Conservation (phyloP, 2,113 vertebrate species). For the Onychostruthus taczanowskii region DNA sequence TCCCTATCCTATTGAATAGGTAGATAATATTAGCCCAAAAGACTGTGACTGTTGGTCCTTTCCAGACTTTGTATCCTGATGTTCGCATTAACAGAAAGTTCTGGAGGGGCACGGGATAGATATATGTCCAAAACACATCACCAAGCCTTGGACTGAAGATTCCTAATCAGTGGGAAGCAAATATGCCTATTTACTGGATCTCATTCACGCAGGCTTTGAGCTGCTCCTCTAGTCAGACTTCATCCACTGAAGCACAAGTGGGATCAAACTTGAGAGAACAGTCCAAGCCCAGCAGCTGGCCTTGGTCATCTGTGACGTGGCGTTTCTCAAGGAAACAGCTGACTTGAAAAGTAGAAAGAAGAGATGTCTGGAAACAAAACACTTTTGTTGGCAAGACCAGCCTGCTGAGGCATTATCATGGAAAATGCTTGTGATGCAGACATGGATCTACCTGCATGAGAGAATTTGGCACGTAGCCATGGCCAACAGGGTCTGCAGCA, state of each 20-base stretch:
- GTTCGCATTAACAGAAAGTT: not conserved
- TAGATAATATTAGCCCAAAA: not conserved
- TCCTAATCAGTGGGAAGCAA: not conserved
- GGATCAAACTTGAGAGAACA: not conserved
- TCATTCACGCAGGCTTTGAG: not conserved
- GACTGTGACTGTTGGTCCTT: not conserved
- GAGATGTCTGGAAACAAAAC: constrained; percentile 11
- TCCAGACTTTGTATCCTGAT: not conserved
- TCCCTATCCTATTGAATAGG: not conserved
- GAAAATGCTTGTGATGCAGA: not conserved
- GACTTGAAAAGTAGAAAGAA: constrained; percentile 21
- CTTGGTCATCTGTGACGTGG: not conserved
- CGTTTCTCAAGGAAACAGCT: constrained; percentile 62
- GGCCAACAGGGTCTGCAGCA: not conserved
- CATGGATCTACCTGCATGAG: not conserved
- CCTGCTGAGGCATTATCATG: fast-evolving
- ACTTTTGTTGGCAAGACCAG: not conserved
- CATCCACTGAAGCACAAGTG: not conserved
- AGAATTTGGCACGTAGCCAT: not conserved
- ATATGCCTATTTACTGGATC: not conserved
- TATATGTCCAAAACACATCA: not conserved
- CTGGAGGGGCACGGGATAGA: not conserved
- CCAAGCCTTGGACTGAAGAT: not conserved
- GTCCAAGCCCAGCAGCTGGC: not conserved
- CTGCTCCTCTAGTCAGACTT: not conserved